Evolutionary conservation across 1,140 invertebrate genomes (phyloP), one percentile per base, ranked within the genome.

Genomic region (Yoshiicerus persimilis): DNA sequence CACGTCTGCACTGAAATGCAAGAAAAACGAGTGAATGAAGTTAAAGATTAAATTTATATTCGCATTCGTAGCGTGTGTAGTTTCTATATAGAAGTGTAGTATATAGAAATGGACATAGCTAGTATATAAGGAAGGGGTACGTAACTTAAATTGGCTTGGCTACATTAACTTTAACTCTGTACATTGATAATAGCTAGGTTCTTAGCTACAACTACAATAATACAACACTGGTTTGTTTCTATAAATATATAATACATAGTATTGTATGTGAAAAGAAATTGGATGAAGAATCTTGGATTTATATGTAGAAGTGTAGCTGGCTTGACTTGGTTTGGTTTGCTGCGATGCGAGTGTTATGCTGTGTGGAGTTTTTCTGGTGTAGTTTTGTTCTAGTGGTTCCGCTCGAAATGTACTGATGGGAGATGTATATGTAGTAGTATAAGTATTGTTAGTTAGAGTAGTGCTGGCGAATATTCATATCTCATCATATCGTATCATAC

Each of bases 381-480:
- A 80, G 75, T 80, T 80, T 80, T 80, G 75, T 80, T 80, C 75
- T 80, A 80, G 75, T 80, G 75, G 75, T 80, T 80, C 75, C 75
- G 75, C 75, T 80, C 66, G 66, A 70, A 70, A 70, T 70, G 27
- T 27, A 70, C 66, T 80, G 75, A 80, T 32, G 27, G 20, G 64
- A 66, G 64, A 66, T 27, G 25, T 70, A 70, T 70, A 70, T 70
- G 30, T 30, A 70, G 25, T 32, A 30, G 66, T 30, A 47, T 47
- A 4, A 70, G 25, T 66, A 66, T 30, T 70, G 30, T 70, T 70
- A 27, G 25, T 11, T 4, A 70, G 66, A 8, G 30, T 80, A 77
- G 20, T 11, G 70, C 32, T 80, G 32, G 75, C 75, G 23, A 80
- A 80, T n/a, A 36, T 36, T 36, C 75, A 80, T 70, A 70, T 70